Evolutionary conservation across 2,797 vertebrate species (phyloP), one percentile per base, ranked within the genome.

Genomic region (Gymnoscopelus braueri): DNA sequence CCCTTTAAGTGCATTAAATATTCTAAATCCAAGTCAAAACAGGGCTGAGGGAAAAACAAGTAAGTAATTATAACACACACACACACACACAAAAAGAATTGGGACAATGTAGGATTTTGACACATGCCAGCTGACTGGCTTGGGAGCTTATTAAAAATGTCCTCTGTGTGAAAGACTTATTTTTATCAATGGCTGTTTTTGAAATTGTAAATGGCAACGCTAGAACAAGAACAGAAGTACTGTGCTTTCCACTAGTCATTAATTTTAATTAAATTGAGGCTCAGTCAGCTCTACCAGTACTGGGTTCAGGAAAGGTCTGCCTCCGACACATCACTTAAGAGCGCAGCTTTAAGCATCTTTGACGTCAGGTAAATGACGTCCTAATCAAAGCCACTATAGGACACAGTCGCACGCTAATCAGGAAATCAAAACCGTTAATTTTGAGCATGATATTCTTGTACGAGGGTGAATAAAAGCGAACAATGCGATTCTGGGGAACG

Each of bases 31-130:
- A 74, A 52, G 29, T 63, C 74, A 79, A 62, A 76, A 84, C 72
- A 84, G 74, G 53, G 24, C 61, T 0, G 4, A 51, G 55, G 58
- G 19, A 74, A 77, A 74, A 65, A 55, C 0, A 2, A 77, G 67
- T 79, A 72, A 74, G 84, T 81, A 82, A 74, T 35, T 67, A 77
- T 61, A 70, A 74, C 74, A 82, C 19, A 19, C 19, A 19, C 19
- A 19, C 19, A 79, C 75, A 76, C 74, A 56, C 72, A 61, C 67
- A 78, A 76, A 65, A 77, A 78, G 53, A 72, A 78, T 48, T 70
- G 9, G 77, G 75, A 65, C 55, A 10, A 65, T 75, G 70, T 77
- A 67, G 84, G 74, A 80, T 86, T 84, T 79, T 69, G 70, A 80
- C 49, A 58, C 51, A 52, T 75, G 74, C 75, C 83, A 80, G 76